Base-by-base conservation (phyloP, 2,888 invertebrate genomes). In the Synergus japonicus region DNA sequence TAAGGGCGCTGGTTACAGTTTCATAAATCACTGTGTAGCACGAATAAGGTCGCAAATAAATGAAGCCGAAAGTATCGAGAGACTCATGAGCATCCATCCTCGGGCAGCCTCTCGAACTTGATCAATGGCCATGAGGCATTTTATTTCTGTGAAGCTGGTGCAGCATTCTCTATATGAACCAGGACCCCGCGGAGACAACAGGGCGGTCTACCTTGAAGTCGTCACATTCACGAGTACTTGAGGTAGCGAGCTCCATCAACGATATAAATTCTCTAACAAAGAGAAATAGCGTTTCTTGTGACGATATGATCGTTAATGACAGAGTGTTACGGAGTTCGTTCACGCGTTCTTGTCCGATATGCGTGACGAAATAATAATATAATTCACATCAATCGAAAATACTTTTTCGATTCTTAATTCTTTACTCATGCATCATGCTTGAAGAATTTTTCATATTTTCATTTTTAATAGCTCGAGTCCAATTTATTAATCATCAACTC, bases 31-130 rank as follows among this genome's bases (percentile, higher is more conserved):
- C 64, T 76, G 77, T 73, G 64, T 66, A 66, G 65, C 78, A 77
- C 67, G 66, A 78, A 80, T 78, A 78, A 78, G 78, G 78, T 65
- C 80, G 37, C 37, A 78, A 78, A 82, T 82, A 82, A 80, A 78
- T 80, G 77, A 80, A 66, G 66, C 54, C 58, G 64, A 78, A 82
- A 82, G 64, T 79, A 79, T 79, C 76, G 78, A 29, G 65, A 54
- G 69, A 9, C 37, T 58, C 10, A 54, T 44, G 37, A 54, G 73
- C 66, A 22, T 44, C 67, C 77, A 69, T 46, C 15, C 4, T 18
- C 60, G 22, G 76, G 76, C 69, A 77, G 54, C 76, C 58, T 73
- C 64, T 76, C 73, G 77, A 77, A 67, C 78, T 78, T 76, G 18
- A 37, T 37, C 37, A 37, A 37, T 37, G 37, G 78, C 66, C 82